Conservation (phyloP, 2,888 invertebrate species). For the Pandemis heparana region DNA sequence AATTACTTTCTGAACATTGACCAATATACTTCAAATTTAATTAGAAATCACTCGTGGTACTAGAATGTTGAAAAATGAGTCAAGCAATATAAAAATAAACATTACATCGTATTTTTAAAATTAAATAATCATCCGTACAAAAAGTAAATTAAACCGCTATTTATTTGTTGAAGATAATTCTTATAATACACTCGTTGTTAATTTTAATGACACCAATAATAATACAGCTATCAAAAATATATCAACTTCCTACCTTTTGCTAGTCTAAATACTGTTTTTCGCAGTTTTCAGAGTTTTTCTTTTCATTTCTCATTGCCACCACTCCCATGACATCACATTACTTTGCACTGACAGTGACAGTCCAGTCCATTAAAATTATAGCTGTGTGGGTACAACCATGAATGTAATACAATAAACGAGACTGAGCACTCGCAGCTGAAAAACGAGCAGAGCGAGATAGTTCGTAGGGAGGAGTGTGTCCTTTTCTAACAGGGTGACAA, state of each 20-base stretch:
- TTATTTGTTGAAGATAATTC: not conserved
- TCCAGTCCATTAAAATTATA: not conserved
- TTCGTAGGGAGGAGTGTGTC: no score
- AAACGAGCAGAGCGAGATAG: no score
- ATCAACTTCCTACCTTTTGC: not conserved
- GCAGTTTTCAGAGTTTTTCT: constrained; percentile 31
- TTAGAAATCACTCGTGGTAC: not conserved
- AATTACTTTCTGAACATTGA: not conserved
- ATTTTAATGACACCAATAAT: not conserved
- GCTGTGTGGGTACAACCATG: no score
- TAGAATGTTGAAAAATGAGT: not conserved
- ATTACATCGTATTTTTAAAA: not conserved
- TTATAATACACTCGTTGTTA: not conserved
- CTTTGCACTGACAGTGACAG: not conserved
- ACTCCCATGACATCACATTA: constrained; percentile 36
- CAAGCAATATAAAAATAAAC: not conserved
- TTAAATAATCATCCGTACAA: not conserved
- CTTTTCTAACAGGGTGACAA: no score
- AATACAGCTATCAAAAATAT: not conserved
- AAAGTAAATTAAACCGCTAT: constrained; percentile 3
- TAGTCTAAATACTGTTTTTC: constrained; percentile 18
- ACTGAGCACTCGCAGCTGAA: no score
- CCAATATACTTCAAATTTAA: not conserved
- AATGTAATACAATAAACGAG: no score
- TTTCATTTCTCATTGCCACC: constrained; percentile 22